These are phyloP conservation scores for Caenorhabditis sp. DNA, from an alignment of 2,888 invertebrate genomes.

Conservation along the genomic window DNA sequence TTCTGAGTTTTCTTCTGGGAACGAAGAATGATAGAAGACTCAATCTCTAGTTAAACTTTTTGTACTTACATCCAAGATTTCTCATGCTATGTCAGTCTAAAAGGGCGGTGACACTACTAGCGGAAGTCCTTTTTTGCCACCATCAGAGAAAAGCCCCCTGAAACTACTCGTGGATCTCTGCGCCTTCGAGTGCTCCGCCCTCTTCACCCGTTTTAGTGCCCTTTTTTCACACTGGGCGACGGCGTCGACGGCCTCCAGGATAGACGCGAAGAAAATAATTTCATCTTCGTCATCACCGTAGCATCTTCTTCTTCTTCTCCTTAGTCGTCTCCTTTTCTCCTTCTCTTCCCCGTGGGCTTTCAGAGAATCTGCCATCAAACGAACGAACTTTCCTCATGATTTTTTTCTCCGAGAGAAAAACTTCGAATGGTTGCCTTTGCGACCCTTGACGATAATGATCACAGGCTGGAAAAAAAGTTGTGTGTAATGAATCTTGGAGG, in stretches of 20 bases:
- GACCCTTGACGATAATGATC: slow-evolving; percentile 41
- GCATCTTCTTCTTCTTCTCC: slow-evolving; percentile 20
- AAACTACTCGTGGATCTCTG: neutral
- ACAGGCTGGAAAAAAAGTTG: slow-evolving; percentile 29
- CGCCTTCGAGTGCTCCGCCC: slow-evolving; percentile 40
- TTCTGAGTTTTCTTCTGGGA: neutral
- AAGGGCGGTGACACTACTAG: no score
- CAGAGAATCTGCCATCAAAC: neutral
- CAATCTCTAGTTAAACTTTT: neutral
- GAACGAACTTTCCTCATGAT: slow-evolving; percentile 5
- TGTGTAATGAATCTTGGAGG: slow-evolving; percentile 14
- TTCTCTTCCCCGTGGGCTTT: slow-evolving; percentile 37
- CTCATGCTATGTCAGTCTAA: no score
- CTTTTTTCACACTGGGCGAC: slow-evolving; percentile 56
- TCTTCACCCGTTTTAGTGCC: slow-evolving; percentile 29
- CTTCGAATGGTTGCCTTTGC: neutral
- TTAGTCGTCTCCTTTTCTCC: slow-evolving; percentile 7
- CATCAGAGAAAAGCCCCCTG: slow-evolving; percentile 3
- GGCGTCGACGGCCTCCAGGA: slow-evolving; percentile 43
- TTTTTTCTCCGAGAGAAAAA: neutral
- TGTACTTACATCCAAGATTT: no score
- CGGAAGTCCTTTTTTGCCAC: slow-evolving; percentile 6
- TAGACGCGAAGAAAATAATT: slow-evolving; percentile 59
- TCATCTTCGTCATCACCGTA: slow-evolving; percentile 60
- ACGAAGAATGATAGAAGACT: neutral